These are phyloP conservation scores for Epiblema foenella DNA, from an alignment of 2,888 invertebrate genomes.

Conservation along the genomic window DNA sequence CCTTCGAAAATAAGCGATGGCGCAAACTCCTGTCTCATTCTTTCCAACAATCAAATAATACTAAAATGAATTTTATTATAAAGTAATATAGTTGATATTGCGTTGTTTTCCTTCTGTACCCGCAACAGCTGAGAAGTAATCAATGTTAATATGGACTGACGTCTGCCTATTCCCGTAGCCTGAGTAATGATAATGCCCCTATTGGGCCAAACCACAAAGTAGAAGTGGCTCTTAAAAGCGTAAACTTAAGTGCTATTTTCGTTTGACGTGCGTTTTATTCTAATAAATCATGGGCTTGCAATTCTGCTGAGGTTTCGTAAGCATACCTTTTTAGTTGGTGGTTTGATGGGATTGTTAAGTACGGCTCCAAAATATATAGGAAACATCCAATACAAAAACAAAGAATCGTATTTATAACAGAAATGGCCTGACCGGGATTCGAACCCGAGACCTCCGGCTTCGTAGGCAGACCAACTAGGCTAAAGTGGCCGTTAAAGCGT, in stretches of 20 bases:
- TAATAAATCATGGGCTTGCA: slow-evolving; percentile 1
- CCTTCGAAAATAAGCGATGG: not conserved
- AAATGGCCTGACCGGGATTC: too few relatives aligned
- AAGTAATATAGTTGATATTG: not conserved
- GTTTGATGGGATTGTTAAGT: not conserved
- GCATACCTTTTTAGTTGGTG: not conserved
- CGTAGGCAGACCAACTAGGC: too few relatives aligned
- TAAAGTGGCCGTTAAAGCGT: not conserved
- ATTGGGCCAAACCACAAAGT: not conserved
- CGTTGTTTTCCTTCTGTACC: not conserved
- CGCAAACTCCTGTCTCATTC: not conserved
- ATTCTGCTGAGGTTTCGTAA: not conserved
- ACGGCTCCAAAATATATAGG: too few relatives aligned
- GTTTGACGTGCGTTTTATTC: not conserved
- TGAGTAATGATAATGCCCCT: not conserved
- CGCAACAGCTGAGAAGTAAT: not conserved
- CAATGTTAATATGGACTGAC: slow-evolving; percentile 2
- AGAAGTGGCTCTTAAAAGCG: not conserved
- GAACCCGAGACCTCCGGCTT: too few relatives aligned
- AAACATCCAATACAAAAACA: too few relatives aligned
- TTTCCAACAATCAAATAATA: not conserved
- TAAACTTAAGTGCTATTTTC: not conserved
- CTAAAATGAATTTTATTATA: not conserved
- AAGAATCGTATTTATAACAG: too few relatives aligned
- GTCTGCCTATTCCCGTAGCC: not conserved